Conservation (phyloP, 2,113 vertebrate species). For the Isichthys henryi region DNA sequence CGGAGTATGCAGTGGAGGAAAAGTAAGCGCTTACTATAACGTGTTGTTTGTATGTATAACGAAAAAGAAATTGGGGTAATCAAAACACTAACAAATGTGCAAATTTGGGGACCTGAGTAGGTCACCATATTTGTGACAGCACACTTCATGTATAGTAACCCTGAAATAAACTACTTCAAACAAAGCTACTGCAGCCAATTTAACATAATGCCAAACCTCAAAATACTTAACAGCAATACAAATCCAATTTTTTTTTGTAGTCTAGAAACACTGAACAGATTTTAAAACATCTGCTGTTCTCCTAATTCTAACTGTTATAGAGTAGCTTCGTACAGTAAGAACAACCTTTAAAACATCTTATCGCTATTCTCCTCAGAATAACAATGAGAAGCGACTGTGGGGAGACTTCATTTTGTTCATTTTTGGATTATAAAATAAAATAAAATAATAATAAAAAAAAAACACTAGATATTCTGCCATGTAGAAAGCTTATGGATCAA, state of each 20-base stretch:
- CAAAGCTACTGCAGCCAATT: constrained; percentile 15
- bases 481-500: constrained; percentile 10
- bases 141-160: constrained; percentile 13
- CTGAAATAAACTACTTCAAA: constrained; percentile 20
- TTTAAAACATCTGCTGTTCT: constrained; percentile 19
- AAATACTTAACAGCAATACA: constrained; percentile 26
- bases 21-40: constrained; percentile 11
- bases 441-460: not conserved
- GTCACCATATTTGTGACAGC: not conserved
- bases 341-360: not conserved
- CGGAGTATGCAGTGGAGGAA: not conserved
- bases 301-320: constrained; percentile 16
- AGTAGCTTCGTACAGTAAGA: constrained; percentile 20
- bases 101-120: not conserved
- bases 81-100: constrained; percentile 13
- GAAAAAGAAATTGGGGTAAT: not conserved
- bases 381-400: not conserved
- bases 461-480: not conserved
- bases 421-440: not conserved
- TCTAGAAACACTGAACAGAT: constrained; percentile 23
- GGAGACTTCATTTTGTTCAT: not conserved
- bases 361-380: not conserved
- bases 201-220: constrained; percentile 23
- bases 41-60: not conserved
- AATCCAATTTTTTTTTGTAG: constrained; percentile 14